Conservation (phyloP, 1,140 invertebrate genomes). For the Drosophila trapezifrons region DNA sequence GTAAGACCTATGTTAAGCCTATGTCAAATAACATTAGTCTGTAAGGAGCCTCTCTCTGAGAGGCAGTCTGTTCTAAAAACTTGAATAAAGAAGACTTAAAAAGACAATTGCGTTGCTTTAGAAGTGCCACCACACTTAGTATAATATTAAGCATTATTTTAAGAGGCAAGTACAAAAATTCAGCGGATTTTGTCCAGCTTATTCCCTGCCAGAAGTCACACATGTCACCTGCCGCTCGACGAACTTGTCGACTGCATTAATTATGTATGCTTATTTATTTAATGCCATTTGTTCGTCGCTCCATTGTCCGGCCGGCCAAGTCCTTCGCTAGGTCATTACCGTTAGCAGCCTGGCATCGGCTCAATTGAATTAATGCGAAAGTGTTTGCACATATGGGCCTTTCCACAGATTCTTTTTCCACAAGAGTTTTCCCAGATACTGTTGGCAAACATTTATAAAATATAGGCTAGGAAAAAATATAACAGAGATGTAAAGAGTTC, state of each 20-base stretch:
- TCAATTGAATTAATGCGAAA: conserved; percentile 47
- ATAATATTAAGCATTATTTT: background rate
- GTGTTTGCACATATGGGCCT: background rate
- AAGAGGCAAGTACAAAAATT: background rate
- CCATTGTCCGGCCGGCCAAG: conserved; percentile 3
- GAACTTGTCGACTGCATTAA: conserved; percentile 45
- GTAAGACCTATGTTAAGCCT: too few species aligned
- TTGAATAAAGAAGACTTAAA: too few species aligned
- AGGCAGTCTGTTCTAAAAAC: too few species aligned
- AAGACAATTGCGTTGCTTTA: too few species aligned
- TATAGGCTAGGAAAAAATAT: background rate
- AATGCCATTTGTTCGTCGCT: conserved; percentile 20
- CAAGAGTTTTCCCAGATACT: too few species aligned
- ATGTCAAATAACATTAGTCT: too few species aligned
- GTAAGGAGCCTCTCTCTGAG: too few species aligned
- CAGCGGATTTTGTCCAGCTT: conserved; percentile 21
- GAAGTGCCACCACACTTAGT: too few species aligned
- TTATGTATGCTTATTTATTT: conserved; percentile 61
- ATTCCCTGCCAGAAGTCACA: conserved; percentile 17
- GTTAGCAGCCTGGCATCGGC: conserved; percentile 15
- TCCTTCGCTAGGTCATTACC: conserved; percentile 29
- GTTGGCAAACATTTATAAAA: too few species aligned
- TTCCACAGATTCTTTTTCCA: background rate
- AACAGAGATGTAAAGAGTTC: too few species aligned
- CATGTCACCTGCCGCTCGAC: conserved; percentile 1